Base-by-base conservation (phyloP, 2,113 vertebrate species). In the Hirundichthys speculiger region DNA sequence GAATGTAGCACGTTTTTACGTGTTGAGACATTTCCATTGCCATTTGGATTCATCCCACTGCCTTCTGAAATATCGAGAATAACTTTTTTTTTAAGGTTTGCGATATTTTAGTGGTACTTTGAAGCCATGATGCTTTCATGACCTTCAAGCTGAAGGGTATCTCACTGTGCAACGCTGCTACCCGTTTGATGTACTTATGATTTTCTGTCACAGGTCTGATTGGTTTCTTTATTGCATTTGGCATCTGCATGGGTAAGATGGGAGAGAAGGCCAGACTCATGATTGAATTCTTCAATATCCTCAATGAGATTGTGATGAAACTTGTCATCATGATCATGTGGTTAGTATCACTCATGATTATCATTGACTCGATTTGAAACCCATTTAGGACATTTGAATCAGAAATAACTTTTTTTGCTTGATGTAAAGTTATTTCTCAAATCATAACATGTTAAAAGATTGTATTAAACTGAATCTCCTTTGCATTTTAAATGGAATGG, bases 251-350 rank as follows among this genome's bases (percentile, higher is more conserved):
- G 98, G 96, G 98, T 48, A 99, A 99, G 87, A 99, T 99, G 98
- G 98, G 98, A 10, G 98, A 99, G 56, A 96, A 92, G 82, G 98
- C 98, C 88, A 96, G 92, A 90, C 94, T 98, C 89, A 99, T 99
- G 98, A 93, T 99, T 87, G 97, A 99, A 2, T 99, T 99, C 93
- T 99, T 99, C 94, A 99, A 91, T 88, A 98, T 99, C 89, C 90
- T 99, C 89, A 99, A 99, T 86, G 98, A 99, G 91, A 99, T 99
- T 59, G 95, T 99, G 52, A 99, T 99, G 98, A 98, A 95, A 90
- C 81, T 99, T 84, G 98, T 99, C 79, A 97, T 95, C 83, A 94
- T 98, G 95, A 98, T 99, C 81, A 99, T 99, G 98, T 99, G 98
- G 98, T 99, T 88, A 94, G 96, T 97, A 79, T 80, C 83, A 74